phyloP scores from a whole-genome alignment of 1,140 invertebrate genomes.

The Calosoma granatense region DNA sequence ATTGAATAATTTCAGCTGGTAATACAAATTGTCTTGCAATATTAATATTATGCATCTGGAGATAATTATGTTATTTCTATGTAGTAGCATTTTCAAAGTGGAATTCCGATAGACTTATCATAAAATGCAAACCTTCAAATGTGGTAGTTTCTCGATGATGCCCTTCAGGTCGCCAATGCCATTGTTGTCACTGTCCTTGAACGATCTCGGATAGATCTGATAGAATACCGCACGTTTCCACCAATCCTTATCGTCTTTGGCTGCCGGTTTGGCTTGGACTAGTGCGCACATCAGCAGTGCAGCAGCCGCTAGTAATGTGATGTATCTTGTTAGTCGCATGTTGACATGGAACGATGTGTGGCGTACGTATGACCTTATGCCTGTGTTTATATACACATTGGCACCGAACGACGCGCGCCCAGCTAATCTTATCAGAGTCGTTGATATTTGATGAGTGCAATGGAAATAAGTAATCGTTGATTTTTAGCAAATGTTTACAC shows the following conservation, averaged over 20 bases:
- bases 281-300: conserved; percentile 5
- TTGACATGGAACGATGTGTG: no score
- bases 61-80: not conserved
- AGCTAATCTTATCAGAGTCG: no score
- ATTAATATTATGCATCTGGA: no score
- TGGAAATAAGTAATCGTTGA: no score
- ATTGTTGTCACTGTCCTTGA: conserved; percentile 65
- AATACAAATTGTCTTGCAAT: no score
- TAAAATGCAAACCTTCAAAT: conserved; percentile 33
- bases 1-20: no score
- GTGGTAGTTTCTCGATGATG: conserved; percentile 43
- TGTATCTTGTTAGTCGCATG: no score
- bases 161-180: conserved; percentile 65
- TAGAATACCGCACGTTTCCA: conserved; percentile 63
- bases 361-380: no score
- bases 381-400: no score
- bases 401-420: no score
- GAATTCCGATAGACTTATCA: not conserved
- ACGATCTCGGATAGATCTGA: conserved; percentile 70
- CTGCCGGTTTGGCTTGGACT: not conserved
- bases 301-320: conserved; percentile 2
- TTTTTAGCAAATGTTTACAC: no score
- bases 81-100: not conserved
- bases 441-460: no score
- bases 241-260: conserved; percentile 41